These are phyloP conservation scores for Siniperca undulata DNA, from an alignment of 2,797 vertebrate genomes.

Conservation along the genomic window DNA sequence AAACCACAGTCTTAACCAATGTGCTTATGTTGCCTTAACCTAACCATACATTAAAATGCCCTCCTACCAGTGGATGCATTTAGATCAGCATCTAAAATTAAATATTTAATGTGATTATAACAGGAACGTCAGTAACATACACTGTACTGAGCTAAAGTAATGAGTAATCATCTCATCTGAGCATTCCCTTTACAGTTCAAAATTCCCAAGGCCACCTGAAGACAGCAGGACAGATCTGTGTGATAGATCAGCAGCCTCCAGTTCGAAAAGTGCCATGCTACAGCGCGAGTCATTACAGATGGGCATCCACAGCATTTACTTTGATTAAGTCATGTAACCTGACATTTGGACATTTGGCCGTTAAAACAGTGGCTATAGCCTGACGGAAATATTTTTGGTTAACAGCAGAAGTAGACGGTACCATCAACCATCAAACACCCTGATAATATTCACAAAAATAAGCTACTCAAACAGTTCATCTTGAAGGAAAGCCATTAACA, in stretches of 20 bases:
- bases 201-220: not conserved
- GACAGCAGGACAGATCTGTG: not conserved
- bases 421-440: not conserved
- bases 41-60: not conserved
- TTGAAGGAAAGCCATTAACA: slow-evolving; percentile 30
- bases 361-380: not conserved
- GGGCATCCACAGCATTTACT: slow-evolving; percentile 9
- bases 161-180: not conserved
- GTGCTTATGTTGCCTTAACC: not conserved
- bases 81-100: slow-evolving; percentile 1
- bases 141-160: not conserved
- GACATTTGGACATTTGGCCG: not conserved
- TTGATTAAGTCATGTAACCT: slow-evolving; percentile 6
- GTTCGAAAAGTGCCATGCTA: not conserved
- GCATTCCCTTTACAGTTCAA: not conserved
- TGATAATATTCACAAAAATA: not conserved
- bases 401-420: slow-evolving; percentile 5
- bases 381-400: not conserved
- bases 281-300: slow-evolving; percentile 10
- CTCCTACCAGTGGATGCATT: not conserved
- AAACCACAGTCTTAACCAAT: not conserved
- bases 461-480: slow-evolving; percentile 1
- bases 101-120: not conserved
- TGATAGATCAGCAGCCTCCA: slow-evolving; percentile 16
- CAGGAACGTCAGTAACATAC: not conserved